These are phyloP conservation scores for Euphonia xanthogaster DNA, from an alignment of 2,797 vertebrate genomes.

Conservation along the genomic window DNA sequence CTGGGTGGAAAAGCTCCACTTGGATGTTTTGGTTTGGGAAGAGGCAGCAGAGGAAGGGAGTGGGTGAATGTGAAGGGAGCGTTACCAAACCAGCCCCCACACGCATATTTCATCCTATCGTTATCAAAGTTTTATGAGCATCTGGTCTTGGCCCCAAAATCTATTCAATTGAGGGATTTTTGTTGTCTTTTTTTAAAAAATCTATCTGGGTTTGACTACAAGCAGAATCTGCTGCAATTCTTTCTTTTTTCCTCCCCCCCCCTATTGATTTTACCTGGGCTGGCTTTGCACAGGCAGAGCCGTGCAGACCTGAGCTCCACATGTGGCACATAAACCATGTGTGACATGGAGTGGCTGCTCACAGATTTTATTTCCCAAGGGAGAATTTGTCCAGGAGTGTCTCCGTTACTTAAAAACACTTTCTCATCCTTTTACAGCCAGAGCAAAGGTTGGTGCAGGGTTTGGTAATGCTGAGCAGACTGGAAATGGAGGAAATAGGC, in stretches of 20 bases:
- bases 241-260: neutral
- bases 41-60: slow-evolving; percentile 40
- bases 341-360: neutral
- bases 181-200: neutral
- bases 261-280: neutral
- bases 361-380: neutral
- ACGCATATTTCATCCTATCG: neutral
- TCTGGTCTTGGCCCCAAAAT: slow-evolving; percentile 58
- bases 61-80: slow-evolving; percentile 3
- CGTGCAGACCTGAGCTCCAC: accelerated
- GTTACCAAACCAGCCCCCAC: slow-evolving; percentile 23
- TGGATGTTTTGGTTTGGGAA: slow-evolving; percentile 20
- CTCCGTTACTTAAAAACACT: neutral
- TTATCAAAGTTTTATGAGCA: slow-evolving; percentile 58
- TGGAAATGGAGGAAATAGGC: neutral
- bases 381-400: neutral
- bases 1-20: neutral
- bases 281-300: neutral
- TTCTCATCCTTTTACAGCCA: neutral
- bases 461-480: accelerated
- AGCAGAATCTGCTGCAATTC: neutral
- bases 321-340: neutral
- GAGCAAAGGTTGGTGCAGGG: accelerated
- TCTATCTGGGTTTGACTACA: neutral
- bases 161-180: neutral